Base-by-base conservation (phyloP, 1,140 invertebrate genomes). In the Formica selysi region DNA sequence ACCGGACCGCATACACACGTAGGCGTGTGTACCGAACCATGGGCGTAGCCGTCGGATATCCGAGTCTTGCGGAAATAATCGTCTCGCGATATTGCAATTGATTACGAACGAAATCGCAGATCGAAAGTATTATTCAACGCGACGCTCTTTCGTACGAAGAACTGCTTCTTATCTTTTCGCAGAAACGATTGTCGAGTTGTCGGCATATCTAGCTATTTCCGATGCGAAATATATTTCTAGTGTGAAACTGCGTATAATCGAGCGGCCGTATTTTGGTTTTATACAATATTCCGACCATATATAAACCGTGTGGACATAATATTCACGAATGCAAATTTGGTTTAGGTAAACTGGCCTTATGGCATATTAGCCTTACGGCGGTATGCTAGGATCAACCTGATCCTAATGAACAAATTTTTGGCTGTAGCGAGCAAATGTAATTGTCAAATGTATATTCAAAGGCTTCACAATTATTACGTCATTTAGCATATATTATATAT, bases 1-100 rank as follows among this genome's bases (percentile, higher is more conserved):
- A 62, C 36, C 67, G 67, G 38, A 81, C 68, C 67, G 26, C 54
- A 44, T 32, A 71, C 67, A 71, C 67, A 81, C 22, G 54, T 73
- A 83, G 68, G 68, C 68, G 22, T 73, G 68, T 83, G 38, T 74
- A 61, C 67, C 26, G 79, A 83, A n/a, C 54, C 79, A 83, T 61
- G 19, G 68, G 79, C 79, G 79, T 83, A 83, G 68, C 68, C 54
- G 38, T 11, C 13, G 79, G 29, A 32, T 26, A 83, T 36, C 32
- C 54, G 54, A 57, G 54, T 80, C 64, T 80, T 68, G 76, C 64
- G 64, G 44, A 80, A 80, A 5, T 22, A 48, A 80, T 80, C 76
- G 38, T 10, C 32, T 10, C 8, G 16, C 48, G 26, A 65, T 48
- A 38, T 7, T 16, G 44, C 41, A 13, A 68, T 68, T 65, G 44